phyloP scores from a whole-genome alignment of 2,113 vertebrate species.

The Rhea pennata region DNA sequence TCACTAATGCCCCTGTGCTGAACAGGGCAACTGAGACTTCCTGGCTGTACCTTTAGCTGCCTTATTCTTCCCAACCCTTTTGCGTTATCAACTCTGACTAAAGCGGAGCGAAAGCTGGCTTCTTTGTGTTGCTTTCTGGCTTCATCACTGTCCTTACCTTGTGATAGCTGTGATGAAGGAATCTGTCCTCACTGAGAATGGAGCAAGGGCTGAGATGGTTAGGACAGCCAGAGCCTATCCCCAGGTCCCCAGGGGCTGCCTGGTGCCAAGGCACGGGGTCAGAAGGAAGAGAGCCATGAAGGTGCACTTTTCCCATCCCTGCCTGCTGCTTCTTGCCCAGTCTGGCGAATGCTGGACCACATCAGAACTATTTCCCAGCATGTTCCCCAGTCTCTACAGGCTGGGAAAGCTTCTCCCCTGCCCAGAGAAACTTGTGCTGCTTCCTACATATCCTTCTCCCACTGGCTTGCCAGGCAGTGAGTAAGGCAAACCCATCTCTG shows the following conservation, averaged over 20 bases:
- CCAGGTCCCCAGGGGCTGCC: neutral
- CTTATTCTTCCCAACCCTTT: neutral
- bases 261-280: neutral
- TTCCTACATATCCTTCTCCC: neutral
- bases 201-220: neutral
- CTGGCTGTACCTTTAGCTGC: neutral
- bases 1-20: neutral
- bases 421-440: too few relatives aligned
- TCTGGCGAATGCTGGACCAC: neutral
- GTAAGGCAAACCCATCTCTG: neutral
- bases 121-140: neutral
- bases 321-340: too few relatives aligned
- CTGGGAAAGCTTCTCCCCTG: neutral
- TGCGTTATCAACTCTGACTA: neutral
- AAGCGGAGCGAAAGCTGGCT: neutral
- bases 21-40: neutral
- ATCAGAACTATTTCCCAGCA: neutral
- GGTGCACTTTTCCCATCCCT: neutral
- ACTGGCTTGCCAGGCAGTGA: neutral
- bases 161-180: neutral
- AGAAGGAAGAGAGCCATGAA: neutral
- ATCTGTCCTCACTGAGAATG: neutral
- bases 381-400: too few relatives aligned
- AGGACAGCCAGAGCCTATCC: neutral
- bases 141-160: neutral